Conservation (phyloP, 1,140 invertebrate species). For the Steinernema khuongi region DNA sequence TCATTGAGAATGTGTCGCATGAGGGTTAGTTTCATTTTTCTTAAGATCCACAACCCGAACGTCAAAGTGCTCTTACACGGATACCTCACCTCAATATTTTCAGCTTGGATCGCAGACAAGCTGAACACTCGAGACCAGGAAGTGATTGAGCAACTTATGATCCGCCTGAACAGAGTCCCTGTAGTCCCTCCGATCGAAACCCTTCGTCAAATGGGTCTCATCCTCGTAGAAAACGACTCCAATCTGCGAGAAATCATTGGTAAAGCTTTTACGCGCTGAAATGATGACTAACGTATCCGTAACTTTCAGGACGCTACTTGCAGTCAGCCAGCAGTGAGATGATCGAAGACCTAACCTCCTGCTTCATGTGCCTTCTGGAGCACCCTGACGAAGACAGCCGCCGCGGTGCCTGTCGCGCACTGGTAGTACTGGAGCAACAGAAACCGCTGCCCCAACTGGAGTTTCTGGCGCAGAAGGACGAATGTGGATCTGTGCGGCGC, state of each 20-base stretch:
- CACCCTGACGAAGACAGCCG: conserved; percentile 21
- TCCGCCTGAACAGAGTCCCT: conserved; percentile 30
- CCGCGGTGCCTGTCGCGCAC: conserved; percentile 32
- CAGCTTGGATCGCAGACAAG: conserved; percentile 33
- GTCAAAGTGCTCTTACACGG: conserved; percentile 4
- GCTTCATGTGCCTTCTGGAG: conserved; percentile 36
- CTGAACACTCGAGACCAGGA: conserved; percentile 26
- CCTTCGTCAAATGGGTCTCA: conserved; percentile 30
- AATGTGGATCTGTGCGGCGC: conserved; percentile 6
- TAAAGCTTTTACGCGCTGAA: conserved; percentile 20
- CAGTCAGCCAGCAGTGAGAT: conserved; percentile 23
- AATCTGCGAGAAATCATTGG: conserved; percentile 25
- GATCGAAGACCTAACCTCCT: conserved; percentile 28
- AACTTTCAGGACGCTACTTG: conserved; percentile 32
- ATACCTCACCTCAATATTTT: conserved; percentile 20
- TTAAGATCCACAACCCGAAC: conserved; percentile 10
- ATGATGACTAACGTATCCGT: background rate
- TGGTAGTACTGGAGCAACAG: conserved; percentile 13
- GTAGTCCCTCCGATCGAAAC: conserved; percentile 38
- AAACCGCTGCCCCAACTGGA: conserved; percentile 22
- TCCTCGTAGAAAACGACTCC: conserved; percentile 19
- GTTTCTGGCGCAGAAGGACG: conserved; percentile 33
- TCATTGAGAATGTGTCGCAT: conserved; percentile 38
- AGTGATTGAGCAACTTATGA: conserved; percentile 28
- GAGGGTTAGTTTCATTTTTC: conserved; percentile 29